Base-by-base conservation (phyloP, 1,140 invertebrate genomes). In the Gonioctena quinquepunctata region DNA sequence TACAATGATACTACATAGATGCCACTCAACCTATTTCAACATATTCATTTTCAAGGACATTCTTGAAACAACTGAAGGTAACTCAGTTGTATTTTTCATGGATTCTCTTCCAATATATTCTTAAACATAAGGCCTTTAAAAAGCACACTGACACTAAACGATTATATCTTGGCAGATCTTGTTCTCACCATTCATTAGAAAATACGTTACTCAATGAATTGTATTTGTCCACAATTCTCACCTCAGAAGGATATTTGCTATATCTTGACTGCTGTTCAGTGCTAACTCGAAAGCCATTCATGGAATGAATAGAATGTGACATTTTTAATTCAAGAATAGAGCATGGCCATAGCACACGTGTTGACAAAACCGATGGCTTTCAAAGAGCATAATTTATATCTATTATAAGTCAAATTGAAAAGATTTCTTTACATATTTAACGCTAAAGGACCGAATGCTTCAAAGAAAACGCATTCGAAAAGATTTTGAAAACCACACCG, bases 401-500 rank as follows among this genome's bases (percentile, higher is more conserved):
- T 61, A 66, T 74, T 71, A 74, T 73, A 66, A 70, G 52, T 42
- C 57, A 63, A 69, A 69, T 56, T 65, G 69, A 71, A 73, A 69
- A 50, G 71, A 70, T 73, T 76, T 70, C 71, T 74, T 74, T 74
- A 71, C 69, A 71, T 74, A 69, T 65, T 74, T 71, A 74, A 74
- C 69, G 64, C 62, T 52, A 62, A 65, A 70, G 65, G 61, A 26
- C 52, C 64, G 65, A 59, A 59, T 63, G 66, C 63, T 64, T 66
- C 21, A 68, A 70, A 74, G 72, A 67, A 75, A 75, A 75, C 69
- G 52, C 64, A 65, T 69, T 68, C 61, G 63, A 59, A 71, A 62
- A 70, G 66, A 63, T 73, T 73, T 76, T 49, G 74, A 73, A 76
- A 76, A 76, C 71, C 74, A 76, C 74, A 75, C 74, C 74, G 66